Conservation (phyloP, 2,113 vertebrate species). For the Dipodomys merriami region DNA sequence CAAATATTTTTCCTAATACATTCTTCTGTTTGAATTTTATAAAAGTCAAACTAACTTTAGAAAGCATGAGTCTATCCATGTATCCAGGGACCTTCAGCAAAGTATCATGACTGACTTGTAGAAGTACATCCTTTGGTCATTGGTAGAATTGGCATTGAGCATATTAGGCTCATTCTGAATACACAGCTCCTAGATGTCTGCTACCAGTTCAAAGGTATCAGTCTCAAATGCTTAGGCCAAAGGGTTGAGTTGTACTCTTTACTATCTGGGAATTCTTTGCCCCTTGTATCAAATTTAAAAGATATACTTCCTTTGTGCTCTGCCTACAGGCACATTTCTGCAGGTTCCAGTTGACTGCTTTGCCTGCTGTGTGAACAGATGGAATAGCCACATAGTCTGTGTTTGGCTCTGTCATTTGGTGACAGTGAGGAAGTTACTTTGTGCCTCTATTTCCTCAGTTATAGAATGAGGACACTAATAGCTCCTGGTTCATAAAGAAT, state of each 20-base stretch:
- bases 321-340: not conserved
- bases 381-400: not conserved
- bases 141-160: not conserved
- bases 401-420: not conserved
- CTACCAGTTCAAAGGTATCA: not conserved
- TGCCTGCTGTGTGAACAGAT: not conserved
- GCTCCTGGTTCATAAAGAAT: not conserved
- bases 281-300: not conserved
- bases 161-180: not conserved
- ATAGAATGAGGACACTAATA: not conserved
- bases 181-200: not conserved
- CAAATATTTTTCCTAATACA: not conserved
- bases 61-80: not conserved
- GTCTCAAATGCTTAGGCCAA: not conserved
- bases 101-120: not conserved
- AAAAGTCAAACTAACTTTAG: constrained; percentile 18
- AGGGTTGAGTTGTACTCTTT: not conserved
- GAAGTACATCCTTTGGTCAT: not conserved
- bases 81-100: not conserved
- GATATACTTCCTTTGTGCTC: not conserved
- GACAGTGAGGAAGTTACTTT: not conserved
- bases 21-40: constrained; percentile 17
- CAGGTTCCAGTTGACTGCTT: not conserved
- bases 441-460: not conserved
- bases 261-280: not conserved